Evolutionary conservation across 2,888 invertebrate genomes (phyloP), one percentile per base, ranked within the genome.

Genomic region (Dromius quadrimaculatus): DNA sequence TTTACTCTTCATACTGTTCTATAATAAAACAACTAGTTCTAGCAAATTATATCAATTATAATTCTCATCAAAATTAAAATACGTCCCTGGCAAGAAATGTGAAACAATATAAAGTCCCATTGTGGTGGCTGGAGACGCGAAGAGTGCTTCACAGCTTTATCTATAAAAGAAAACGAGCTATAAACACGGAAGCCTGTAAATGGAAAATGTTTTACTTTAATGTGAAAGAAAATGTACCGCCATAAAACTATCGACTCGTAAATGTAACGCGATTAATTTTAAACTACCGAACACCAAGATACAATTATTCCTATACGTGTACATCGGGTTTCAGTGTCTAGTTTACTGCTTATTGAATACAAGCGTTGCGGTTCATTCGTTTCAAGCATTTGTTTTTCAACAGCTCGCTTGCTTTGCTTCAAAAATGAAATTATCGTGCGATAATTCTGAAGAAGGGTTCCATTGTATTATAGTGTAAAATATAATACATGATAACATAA

Each of bases 121-220:
- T 20, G 62, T 13, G 11, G 4, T 11, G 23, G 23, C 11, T 2
- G 11, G 50, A 17, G 65, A 65, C 65, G 65, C 20, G 54, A 54
- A 13, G 66, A 43, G 59, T 32, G 68, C 76, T 77, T 78, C 76
- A 74, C 76, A 78, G 77, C 77, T 77, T 75, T 72, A 74, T 74
- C 74, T 74, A 74, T 79, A 78, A 79, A 79, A 76, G 75, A 77
- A 68, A 76, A 75, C 74, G 75, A 73, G 76, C 76, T 75, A 75
- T 78, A 78, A 78, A 78, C 77, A 74, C 68, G 68, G 76, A 64
- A 74, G 74, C 75, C 76, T 74, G 76, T 77, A 78, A 77, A 76
- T 73, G 76, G 73, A 73, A 74, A 74, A 74, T 74, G 75, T 75
- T 76, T 76, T 76, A 77, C 76, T 77, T 76, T 76, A 76, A 77